Evolutionary conservation across 2,888 invertebrate species (phyloP).

Genomic region (Rhamnusium bicolor): DNA sequence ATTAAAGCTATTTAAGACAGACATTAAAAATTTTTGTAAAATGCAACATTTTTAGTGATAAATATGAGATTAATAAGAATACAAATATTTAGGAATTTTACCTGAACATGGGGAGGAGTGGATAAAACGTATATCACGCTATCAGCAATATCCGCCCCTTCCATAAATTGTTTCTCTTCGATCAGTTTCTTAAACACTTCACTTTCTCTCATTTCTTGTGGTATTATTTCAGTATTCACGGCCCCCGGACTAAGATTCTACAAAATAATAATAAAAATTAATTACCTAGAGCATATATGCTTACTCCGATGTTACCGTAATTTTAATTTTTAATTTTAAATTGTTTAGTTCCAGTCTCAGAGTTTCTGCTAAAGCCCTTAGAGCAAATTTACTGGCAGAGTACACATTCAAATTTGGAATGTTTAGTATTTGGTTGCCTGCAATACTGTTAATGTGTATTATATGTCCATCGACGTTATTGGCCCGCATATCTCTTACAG

Average conservation of each 20-base stretch:
- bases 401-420: slow-evolving; percentile 46
- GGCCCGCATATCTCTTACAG: slow-evolving; percentile 45
- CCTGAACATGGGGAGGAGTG: slow-evolving; percentile 28
- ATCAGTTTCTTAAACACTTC: background rate
- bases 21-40: no score
- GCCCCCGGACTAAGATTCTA: slow-evolving; percentile 57
- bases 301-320: slow-evolving; percentile 42
- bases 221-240: slow-evolving; percentile 46
- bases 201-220: background rate
- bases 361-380: slow-evolving; percentile 51
- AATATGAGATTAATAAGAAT: no score
- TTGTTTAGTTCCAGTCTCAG: slow-evolving; percentile 46
- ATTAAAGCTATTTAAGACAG: no score
- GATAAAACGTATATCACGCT: slow-evolving; percentile 27
- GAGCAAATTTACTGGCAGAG: slow-evolving; percentile 50
- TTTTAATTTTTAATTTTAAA: slow-evolving; percentile 48
- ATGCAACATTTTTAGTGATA: no score
- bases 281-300: background rate
- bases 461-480: slow-evolving; percentile 48
- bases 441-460: slow-evolving; percentile 48
- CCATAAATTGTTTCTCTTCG: background rate
- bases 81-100: no score
- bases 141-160: slow-evolving; percentile 24
- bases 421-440: slow-evolving; percentile 38
- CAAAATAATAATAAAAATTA: slow-evolving; percentile 15